These are phyloP conservation scores for Acipenser transmontanus DNA, from an alignment of 2,797 vertebrate genomes.

Conservation along the genomic window DNA sequence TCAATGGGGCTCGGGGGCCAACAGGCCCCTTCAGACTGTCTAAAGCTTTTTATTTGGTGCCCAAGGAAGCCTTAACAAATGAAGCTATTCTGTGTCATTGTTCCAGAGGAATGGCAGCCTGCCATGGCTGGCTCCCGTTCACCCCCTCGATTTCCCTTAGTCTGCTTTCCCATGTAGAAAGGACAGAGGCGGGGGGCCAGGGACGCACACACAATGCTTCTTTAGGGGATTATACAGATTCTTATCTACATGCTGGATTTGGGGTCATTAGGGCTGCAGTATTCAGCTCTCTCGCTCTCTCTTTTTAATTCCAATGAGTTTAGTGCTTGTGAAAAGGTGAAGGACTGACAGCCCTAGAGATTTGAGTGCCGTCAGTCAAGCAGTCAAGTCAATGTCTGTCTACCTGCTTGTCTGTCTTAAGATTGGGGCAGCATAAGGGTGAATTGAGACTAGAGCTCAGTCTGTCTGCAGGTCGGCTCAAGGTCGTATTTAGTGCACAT, in stretches of 20 bases:
- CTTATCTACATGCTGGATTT: constrained; percentile 35
- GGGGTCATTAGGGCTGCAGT: constrained; percentile 39
- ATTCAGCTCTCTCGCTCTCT: constrained; percentile 27
- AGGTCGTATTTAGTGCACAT: no score
- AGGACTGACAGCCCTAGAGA: no score
- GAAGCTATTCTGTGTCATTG: constrained; percentile 46
- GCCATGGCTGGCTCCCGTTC: constrained; percentile 32
- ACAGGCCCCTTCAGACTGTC: constrained; percentile 28
- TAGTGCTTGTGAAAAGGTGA: no score
- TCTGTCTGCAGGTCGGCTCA: no score
- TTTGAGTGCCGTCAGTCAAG: no score
- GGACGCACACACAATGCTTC: constrained; percentile 31
- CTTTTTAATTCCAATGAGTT: constrained; percentile 2
- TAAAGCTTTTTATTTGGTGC: constrained; percentile 35
- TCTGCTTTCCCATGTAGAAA: constrained; percentile 38
- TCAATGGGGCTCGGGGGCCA: constrained; percentile 31
- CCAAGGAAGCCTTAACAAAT: constrained; percentile 37
- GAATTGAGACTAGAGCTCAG: no score
- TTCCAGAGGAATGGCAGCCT: constrained; percentile 38
- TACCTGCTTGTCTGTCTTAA: no score
- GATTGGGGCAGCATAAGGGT: no score
- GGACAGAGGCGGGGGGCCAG: constrained; percentile 15
- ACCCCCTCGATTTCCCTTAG: constrained; percentile 25
- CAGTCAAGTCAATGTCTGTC: no score
- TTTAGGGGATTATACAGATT: constrained; percentile 36